phyloP scores from a whole-genome alignment of 2,113 vertebrate species.

The Lucifuga dentata region DNA sequence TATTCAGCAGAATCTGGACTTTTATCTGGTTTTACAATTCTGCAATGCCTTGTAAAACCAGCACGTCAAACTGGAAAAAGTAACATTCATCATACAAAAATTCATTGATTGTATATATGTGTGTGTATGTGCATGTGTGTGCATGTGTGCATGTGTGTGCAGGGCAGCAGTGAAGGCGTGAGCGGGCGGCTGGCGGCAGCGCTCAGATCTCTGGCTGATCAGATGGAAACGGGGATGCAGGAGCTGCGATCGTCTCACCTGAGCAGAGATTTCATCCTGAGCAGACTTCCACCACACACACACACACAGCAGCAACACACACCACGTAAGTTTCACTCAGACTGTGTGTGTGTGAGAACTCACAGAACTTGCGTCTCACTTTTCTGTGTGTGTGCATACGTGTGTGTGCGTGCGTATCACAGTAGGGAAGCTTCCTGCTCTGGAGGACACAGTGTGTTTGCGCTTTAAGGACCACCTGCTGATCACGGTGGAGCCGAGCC shows the following conservation, averaged over 20 bases:
- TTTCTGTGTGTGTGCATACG: constrained; percentile 5
- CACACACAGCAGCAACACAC: constrained; percentile 57
- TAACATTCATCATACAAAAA: too few relatives aligned
- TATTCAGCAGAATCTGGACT: too few relatives aligned
- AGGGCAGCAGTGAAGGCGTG: constrained; percentile 29
- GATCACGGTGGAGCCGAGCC: constrained; percentile 84
- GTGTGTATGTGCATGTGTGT: not conserved
- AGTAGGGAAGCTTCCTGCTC: constrained; percentile 84
- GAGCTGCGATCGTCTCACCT: constrained; percentile 84
- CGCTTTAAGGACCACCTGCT: constrained; percentile 85
- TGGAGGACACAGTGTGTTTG: constrained; percentile 85
- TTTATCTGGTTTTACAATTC: too few relatives aligned
- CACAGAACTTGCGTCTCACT: not conserved
- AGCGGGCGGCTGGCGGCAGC: constrained; percentile 74
- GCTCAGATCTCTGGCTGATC: constrained; percentile 85
- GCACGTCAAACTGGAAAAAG: too few relatives aligned
- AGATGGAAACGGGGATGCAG: constrained; percentile 71
- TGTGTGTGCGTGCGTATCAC: constrained; percentile 21
- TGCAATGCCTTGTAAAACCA: too few relatives aligned
- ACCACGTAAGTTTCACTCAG: constrained; percentile 75
- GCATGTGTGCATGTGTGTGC: constrained; percentile 2
- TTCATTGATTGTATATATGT: too few relatives aligned
- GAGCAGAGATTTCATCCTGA: constrained; percentile 90
- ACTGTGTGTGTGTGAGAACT: not conserved
- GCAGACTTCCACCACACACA: constrained; percentile 85